These are phyloP conservation scores for Sphaeridia pumilis DNA, from an alignment of 2,888 invertebrate species.

Conservation along the genomic window DNA sequence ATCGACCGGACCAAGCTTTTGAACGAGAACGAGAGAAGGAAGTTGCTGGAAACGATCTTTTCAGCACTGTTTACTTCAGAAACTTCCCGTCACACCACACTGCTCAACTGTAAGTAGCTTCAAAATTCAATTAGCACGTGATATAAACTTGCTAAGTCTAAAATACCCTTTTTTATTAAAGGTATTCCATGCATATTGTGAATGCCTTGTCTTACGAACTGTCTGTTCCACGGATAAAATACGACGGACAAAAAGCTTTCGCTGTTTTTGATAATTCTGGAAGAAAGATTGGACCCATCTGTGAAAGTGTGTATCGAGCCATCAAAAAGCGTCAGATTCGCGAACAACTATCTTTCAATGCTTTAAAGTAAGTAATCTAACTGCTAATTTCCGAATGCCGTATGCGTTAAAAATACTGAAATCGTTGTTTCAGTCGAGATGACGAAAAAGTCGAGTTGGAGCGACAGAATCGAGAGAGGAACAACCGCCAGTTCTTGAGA, in stretches of 20 bases:
- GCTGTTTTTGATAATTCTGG: conserved; percentile 25
- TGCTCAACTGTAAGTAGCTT: conserved; percentile 50
- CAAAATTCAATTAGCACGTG: neutral
- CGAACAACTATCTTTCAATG: conserved; percentile 46
- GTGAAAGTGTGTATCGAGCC: conserved; percentile 52
- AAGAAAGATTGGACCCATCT: conserved; percentile 31
- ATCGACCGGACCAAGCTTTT: conserved; percentile 45
- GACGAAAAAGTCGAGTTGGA: conserved; percentile 15
- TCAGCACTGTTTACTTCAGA: conserved; percentile 56
- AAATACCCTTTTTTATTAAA: conserved; percentile 12
- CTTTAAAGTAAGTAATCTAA: neutral
- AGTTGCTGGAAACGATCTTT: conserved; percentile 63
- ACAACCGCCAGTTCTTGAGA: conserved; percentile 36
- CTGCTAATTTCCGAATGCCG: neutral
- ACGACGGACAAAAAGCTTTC: conserved; percentile 31
- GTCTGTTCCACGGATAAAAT: conserved; percentile 24
- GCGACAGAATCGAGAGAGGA: conserved; percentile 36
- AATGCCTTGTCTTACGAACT: conserved; percentile 17
- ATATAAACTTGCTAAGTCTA: neutral
- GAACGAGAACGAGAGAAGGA: conserved; percentile 55
- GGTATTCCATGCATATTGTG: conserved; percentile 25
- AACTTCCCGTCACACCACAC: conserved; percentile 50
- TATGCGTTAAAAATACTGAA: neutral
- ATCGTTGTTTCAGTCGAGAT: conserved; percentile 13
- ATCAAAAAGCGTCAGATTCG: conserved; percentile 54